Percentiles rank a stretch among this genome's conserved stretches.
Evolutionary conservation across 2,888 invertebrate genomes (phyloP).

Genomic region (Himalopsyche kuldschensis): DNA sequence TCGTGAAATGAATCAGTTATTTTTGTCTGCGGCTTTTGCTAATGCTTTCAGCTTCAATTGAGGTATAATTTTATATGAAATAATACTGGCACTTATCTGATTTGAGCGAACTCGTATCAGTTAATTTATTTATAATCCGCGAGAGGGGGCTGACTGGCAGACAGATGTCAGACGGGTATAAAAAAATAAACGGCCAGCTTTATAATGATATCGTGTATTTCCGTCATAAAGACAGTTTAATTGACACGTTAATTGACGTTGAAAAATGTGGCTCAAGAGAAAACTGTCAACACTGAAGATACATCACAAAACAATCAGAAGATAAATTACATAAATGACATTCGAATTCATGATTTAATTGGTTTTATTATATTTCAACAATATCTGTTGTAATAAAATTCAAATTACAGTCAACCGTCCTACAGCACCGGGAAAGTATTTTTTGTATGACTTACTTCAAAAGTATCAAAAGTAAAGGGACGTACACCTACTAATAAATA

Average conservation of each 20-base stretch:
- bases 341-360: too few relatives aligned
- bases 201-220: not conserved
- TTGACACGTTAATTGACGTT: not conserved
- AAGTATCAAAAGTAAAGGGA: too few relatives aligned
- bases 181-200: not conserved
- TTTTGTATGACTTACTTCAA: too few relatives aligned
- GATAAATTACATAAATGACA: too few relatives aligned
- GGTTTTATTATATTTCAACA: too few relatives aligned
- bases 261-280: not conserved
- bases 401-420: too few relatives aligned
- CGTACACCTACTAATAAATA: too few relatives aligned
- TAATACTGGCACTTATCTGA: not conserved
- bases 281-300: not conserved
- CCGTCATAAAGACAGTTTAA: not conserved
- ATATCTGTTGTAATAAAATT: too few relatives aligned
- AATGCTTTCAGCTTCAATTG: not conserved
- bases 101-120: not conserved
- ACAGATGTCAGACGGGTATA: not conserved
- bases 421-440: too few relatives aligned
- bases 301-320: too few relatives aligned
- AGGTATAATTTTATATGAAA: not conserved
- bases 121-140: not conserved
- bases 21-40: not conserved
- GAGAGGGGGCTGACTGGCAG: not conserved
- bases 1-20: too few relatives aligned